Evolutionary conservation across 2,888 invertebrate species (phyloP).

Genomic region (Cerceris rybyensis): DNA sequence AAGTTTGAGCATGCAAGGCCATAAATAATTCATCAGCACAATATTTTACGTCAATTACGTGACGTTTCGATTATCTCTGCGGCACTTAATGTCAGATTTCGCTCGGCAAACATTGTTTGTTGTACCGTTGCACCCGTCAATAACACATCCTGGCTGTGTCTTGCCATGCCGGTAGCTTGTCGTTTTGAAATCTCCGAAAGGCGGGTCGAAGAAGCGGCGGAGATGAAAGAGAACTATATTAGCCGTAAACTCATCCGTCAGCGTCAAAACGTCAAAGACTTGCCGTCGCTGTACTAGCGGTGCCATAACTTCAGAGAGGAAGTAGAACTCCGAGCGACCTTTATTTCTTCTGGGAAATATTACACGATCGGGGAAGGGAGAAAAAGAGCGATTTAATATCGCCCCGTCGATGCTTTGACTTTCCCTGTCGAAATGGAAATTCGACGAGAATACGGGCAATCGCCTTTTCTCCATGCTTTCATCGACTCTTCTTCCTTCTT

Average conservation of each 20-base stretch:
- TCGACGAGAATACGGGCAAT: neutral
- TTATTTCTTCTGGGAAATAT: constrained; percentile 58
- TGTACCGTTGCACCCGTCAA: constrained; percentile 37
- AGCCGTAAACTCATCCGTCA: constrained; percentile 81
- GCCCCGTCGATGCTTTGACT: constrained; percentile 9
- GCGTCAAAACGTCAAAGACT: constrained; percentile 78
- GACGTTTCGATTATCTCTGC: constrained; percentile 21
- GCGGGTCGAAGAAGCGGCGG: constrained; percentile 64
- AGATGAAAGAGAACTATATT: constrained; percentile 79
- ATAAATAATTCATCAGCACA: neutral
- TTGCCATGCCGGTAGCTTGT: constrained; percentile 55
- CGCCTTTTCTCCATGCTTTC: neutral
- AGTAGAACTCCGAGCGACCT: constrained; percentile 40
- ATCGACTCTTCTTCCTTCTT: neutral
- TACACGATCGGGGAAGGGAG: constrained; percentile 43
- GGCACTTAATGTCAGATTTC: constrained; percentile 29
- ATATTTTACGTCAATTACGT: neutral
- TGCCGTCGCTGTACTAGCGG: constrained; percentile 78
- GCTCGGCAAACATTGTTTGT: constrained; percentile 50
- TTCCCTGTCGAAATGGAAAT: constrained; percentile 40
- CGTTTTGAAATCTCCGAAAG: constrained; percentile 62
- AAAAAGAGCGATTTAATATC: constrained; percentile 45
- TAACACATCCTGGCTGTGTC: constrained; percentile 48
- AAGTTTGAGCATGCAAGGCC: neutral
- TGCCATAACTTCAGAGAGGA: constrained; percentile 66